Evolutionary conservation across 1,140 invertebrate species (phyloP), one percentile per base, ranked within the genome.

Genomic region (Saxidomus purpurata): DNA sequence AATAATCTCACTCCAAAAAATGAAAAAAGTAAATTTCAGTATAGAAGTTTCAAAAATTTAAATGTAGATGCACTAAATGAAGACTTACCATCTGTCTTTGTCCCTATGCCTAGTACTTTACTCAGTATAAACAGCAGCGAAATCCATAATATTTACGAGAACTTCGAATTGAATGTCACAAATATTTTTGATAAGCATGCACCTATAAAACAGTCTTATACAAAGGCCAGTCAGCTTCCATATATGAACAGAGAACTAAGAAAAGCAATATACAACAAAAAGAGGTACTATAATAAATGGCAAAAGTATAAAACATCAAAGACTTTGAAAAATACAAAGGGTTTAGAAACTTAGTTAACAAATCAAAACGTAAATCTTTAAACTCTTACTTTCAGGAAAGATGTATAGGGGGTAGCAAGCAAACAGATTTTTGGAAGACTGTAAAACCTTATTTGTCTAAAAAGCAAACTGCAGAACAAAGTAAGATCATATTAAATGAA

Each of bases 31-130:
- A 89, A 82, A 49, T 47, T 49, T 52, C 31, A 67, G 9, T 81
- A 34, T 67, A 88, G 77, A 71, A 88, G 77, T 55, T 89, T 82
- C 59, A 89, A 43, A 74, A 55, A 82, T 71, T 69, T 89, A 8
- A 34, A 89, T 82, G 38, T 55, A 25, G 40, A 55, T 22, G 31
- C 13, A 31, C 59, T 81, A 9, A 81, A 52, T 31, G 2, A 40
- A 0, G 87, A 81, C 74, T n/a, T 74, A 17, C 11, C 38, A 47
- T 69, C 25, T 8, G 17, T 83, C 9, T 36, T 11, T 31, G 6
- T 71, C 9, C 38, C 25, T 11, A 6, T 31, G 9, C 6, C 25
- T 31, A 25, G 38, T 6, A 3, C 49, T 52, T 8, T 61, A 31
- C 15, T 19, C 4, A 34, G 25, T 31, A 40, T 9, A 15, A n/a